These are phyloP conservation scores for Drosophila anceps DNA, from an alignment of 2,888 invertebrate species.

Conservation along the genomic window DNA sequence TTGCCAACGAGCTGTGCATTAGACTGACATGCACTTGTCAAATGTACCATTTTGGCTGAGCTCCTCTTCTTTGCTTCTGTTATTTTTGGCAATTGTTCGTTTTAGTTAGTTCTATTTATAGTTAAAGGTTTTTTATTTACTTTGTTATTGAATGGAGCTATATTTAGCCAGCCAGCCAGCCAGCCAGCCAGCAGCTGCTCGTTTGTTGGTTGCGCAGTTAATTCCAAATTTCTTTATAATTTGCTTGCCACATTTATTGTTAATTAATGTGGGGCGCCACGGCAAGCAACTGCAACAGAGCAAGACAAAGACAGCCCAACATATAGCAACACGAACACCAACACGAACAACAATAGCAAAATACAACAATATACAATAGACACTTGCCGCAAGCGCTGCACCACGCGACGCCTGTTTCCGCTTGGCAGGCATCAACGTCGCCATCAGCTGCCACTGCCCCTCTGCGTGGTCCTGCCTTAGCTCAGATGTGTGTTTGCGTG, in stretches of 20 bases:
- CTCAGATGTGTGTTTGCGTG: slow-evolving; percentile 25
- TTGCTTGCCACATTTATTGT: slow-evolving; percentile 58
- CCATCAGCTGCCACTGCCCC: slow-evolving; percentile 12
- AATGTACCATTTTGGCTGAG: slow-evolving; percentile 52
- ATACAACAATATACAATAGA: slow-evolving; percentile 20
- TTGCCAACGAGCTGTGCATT: slow-evolving; percentile 42
- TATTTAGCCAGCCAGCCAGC: slow-evolving; percentile 37
- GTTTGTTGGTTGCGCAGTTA: neutral
- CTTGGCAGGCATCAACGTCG: slow-evolving; percentile 49
- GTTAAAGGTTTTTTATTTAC: slow-evolving; percentile 50
- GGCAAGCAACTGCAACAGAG: slow-evolving; percentile 19
- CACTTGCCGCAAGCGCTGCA: slow-evolving; percentile 27
- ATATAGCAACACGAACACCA: slow-evolving; percentile 6
- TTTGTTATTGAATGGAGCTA: slow-evolving; percentile 51
- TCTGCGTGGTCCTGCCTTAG: slow-evolving; percentile 8
- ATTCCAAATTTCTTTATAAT: slow-evolving; percentile 12
- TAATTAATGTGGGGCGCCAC: slow-evolving; percentile 63
- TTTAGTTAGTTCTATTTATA: slow-evolving; percentile 38
- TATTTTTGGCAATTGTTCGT: slow-evolving; percentile 67
- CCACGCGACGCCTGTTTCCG: slow-evolving; percentile 59
- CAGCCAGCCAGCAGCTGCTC: slow-evolving; percentile 29
- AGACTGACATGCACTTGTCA: slow-evolving; percentile 77
- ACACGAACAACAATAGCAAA: slow-evolving; percentile 7
- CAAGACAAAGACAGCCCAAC: slow-evolving; percentile 4
- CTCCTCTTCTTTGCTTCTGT: slow-evolving; percentile 28